Conservation (phyloP, 2,113 vertebrate species). For the Mandrillus leucophaeus region DNA sequence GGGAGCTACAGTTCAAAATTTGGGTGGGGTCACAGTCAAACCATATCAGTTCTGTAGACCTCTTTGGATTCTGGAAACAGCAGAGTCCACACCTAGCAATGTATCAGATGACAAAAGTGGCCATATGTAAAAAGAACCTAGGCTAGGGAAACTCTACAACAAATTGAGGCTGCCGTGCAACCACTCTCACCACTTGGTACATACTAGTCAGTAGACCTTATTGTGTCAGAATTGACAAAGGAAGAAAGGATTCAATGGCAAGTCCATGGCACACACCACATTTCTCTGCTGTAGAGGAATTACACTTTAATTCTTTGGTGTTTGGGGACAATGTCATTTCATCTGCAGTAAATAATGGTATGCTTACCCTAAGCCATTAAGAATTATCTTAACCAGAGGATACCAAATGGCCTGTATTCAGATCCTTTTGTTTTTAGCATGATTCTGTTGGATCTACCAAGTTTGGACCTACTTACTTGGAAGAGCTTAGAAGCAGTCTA, state of each 20-base stretch:
- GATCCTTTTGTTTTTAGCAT: too few relatives aligned
- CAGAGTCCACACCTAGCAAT: neutral
- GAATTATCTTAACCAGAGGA: too few relatives aligned
- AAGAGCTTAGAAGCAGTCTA: too few relatives aligned
- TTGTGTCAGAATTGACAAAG: neutral
- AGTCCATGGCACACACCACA: neutral
- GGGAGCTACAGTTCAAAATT: too few relatives aligned
- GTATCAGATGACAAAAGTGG: neutral
- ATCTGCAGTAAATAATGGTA: neutral
- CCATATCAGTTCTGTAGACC: too few relatives aligned
- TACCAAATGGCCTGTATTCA: too few relatives aligned
- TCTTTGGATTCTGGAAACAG: neutral
- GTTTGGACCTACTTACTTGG: too few relatives aligned
- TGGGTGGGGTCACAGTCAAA: too few relatives aligned
- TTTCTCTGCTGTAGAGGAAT: neutral
- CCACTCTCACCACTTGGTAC: neutral
- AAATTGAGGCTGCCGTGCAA: neutral
- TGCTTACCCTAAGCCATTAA: neutral
- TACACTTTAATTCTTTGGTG: neutral
- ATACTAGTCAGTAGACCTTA: neutral
- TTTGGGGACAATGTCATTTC: neutral
- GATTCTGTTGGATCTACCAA: too few relatives aligned
- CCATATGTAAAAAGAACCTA: neutral
- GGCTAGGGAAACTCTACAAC: neutral
- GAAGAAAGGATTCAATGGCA: neutral